Evolutionary conservation across 2,797 vertebrate species (phyloP), one percentile per base, ranked within the genome.

Genomic region (Bovichtus variegatus): DNA sequence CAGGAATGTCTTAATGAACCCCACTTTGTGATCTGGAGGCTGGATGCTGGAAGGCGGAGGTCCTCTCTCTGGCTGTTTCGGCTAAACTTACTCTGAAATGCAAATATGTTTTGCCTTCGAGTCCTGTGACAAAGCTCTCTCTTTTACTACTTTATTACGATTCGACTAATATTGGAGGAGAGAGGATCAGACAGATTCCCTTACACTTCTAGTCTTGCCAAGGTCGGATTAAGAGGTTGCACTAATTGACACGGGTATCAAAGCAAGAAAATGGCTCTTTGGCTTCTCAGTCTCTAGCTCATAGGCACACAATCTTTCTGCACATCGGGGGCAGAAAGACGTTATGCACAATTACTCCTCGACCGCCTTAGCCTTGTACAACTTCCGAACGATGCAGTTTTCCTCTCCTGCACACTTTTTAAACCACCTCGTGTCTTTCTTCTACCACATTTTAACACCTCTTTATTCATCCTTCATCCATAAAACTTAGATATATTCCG

Each of bases 1-100:
- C 71, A 87, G 88, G 90, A 94, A 92, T 92, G 87, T 80, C 80
- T 89, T 89, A 92, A 93, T 90, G 90, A 92, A 89, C 47, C 55
- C 46, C 36, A 21, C 47, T 81, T 31, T 68, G 68, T 6, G 55
- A 83, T 81, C 64, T 72, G 51, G 63, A 77, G 71, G 72, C 69
- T 73, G 77, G 66, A 77, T 73, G 72, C 69, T 73, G 77, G 78
- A 70, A 79, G 70, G 58, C 21, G 27, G 67, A 67, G 51, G 71
- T 60, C 2, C 41, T 64, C 62, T 51, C 59, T 60, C 69, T 43
- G 16, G 15, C 38, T 74, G 71, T 81, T 87, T 67, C 77, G 79
- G 58, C 61, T 86, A 54, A 67, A 72, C 16, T 65, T 16, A 19
- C 71, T 57, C 69, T 68, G 43, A 80, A 75, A 69, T 78, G 78